Base-by-base conservation (phyloP, 2,888 invertebrate genomes). In the Chironomus tentans region DNA sequence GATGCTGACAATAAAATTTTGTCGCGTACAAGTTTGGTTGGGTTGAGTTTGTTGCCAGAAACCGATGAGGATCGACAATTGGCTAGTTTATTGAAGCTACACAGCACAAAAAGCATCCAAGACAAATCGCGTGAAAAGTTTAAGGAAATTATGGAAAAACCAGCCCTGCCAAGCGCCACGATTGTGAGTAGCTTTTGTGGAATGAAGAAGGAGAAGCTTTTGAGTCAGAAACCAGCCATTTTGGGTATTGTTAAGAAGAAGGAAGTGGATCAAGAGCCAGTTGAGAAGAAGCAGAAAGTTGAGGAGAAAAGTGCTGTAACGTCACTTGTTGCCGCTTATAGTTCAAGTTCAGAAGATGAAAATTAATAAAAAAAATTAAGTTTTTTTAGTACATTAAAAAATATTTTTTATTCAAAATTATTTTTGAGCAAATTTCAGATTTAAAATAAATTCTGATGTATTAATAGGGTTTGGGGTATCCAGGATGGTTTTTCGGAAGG, bases 11-110 rank as follows among this genome's bases (percentile, higher is more conserved):
- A 88, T 73, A 86, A 88, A 12, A 85, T 97, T 7, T 83, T 94
- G 68, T 88, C 89, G 65, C 94, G 90, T 82, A 89, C 90, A 38
- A 92, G 93, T 15, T 84, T 97, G 21, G 46, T 46, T 10, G 73
- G 73, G 80, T 92, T 97, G 62, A 85, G 87, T 7, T 85, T 97
- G 4, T 84, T 96, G 0, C 89, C 91, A 1, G 97, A 97, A 83
- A 87, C 86, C 21, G 89, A 90, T 74, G 92, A 94, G 77, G 97
- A 97, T 81, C 87, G 88, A 74, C 89, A 89, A 81, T 85, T 94
- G 83, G 97, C 97, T 0, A 87, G 90, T 0, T 85, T 96, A 4
- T 87, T 94, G 78, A 87, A 90, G 76, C 83, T 92, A 3, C 88
- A 89, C 80, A 89, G 91, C 1, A 83, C 87, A 13, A 86, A 84